phyloP scores from a whole-genome alignment of 1,140 invertebrate genomes.

The Himalopsyche phryganea region DNA sequence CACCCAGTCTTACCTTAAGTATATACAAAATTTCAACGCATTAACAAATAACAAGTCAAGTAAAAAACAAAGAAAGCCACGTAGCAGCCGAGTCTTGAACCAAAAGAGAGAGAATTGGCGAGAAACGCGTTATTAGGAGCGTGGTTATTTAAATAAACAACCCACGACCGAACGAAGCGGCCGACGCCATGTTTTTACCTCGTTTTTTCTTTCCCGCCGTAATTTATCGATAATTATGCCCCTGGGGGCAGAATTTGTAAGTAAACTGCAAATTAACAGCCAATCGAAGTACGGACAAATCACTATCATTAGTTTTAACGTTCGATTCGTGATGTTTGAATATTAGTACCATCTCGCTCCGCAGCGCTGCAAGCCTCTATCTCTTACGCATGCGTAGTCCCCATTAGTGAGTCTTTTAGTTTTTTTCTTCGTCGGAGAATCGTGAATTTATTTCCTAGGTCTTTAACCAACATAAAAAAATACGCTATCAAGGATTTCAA shows the following conservation, averaged over 20 bases:
- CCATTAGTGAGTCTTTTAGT: constrained; percentile 4
- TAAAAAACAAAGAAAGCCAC: neutral
- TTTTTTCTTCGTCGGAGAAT: neutral
- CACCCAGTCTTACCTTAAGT: neutral
- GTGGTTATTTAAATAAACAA: constrained; percentile 50
- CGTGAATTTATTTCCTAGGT: too few species aligned
- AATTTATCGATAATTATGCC: constrained; percentile 50
- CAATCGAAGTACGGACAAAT: constrained; percentile 51
- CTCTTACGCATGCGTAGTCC: neutral
- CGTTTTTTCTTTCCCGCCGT: constrained; percentile 50
- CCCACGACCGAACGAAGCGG: constrained; percentile 39
- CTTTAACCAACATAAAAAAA: too few species aligned
- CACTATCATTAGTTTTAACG: constrained; percentile 46
- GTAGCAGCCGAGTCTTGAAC: neutral
- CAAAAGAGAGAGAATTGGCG: constrained; percentile 6
- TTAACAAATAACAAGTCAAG: neutral
- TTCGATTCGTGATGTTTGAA: constrained; percentile 34
- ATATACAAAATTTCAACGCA: constrained; percentile 9
- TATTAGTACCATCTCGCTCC: constrained; percentile 16
- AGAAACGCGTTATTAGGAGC: constrained; percentile 25
- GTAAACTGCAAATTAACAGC: constrained; percentile 54
- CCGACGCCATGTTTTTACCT: constrained; percentile 33
- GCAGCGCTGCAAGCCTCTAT: neutral
- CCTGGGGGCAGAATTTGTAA: constrained; percentile 49
- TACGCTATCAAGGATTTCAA: too few species aligned